Percentiles rank a stretch among this genome's conserved stretches.
Evolutionary conservation across 2,113 vertebrate species (phyloP).

Genomic region (Pantherophis guttatus): DNA sequence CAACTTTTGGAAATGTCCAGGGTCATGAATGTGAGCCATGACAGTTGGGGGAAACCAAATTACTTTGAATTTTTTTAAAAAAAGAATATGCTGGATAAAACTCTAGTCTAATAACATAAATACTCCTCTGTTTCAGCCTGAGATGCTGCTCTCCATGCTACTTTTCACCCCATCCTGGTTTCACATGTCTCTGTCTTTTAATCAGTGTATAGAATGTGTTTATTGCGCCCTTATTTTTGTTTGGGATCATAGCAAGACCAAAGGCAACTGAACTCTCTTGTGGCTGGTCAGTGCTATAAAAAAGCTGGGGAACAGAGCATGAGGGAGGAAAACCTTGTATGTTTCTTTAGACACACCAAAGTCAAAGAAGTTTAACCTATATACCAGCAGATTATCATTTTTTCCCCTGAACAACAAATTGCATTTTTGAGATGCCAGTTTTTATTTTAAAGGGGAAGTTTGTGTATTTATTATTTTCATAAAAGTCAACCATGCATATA

Average conservation of each 20-base stretch:
- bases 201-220: not conserved
- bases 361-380: rapidly evolving
- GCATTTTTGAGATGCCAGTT: not conserved
- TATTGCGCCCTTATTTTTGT: not conserved
- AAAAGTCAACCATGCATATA: not conserved
- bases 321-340: not conserved
- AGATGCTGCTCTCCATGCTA: not conserved
- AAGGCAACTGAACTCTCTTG: not conserved
- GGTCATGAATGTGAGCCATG: constrained; percentile 26
- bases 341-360: not conserved
- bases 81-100: not conserved
- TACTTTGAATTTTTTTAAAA: constrained; percentile 30
- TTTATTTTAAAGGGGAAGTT: not conserved
- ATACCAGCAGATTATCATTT: not conserved
- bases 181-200: constrained; percentile 13
- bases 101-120: constrained; percentile 27
- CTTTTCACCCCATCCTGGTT: not conserved
- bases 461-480: not conserved
- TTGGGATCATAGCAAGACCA: not conserved
- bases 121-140: constrained; percentile 44
- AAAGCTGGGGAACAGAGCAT: not conserved
- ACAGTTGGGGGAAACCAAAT: constrained; percentile 6
- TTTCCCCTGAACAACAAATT: not conserved
- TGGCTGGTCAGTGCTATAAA: not conserved
- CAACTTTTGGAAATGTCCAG: constrained; percentile 37